Percentiles rank a stretch among this genome's conserved stretches.
Evolutionary conservation across 2,888 invertebrate species (phyloP).

Genomic region (Drosophila mulleri): DNA sequence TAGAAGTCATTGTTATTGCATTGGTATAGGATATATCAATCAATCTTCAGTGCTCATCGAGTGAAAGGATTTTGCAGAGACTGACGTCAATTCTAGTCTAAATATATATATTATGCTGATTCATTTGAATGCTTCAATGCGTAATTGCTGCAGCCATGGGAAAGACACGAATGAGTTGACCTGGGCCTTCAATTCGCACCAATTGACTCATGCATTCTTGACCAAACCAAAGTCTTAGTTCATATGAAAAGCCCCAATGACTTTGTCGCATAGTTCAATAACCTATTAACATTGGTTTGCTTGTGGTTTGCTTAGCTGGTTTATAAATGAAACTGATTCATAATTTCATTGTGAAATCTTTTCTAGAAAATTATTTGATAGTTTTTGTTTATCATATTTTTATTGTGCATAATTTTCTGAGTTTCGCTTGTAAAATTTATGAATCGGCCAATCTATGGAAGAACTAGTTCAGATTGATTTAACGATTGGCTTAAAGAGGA

Average conservation of each 20-base stretch:
- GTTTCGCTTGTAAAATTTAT: constrained; percentile 1
- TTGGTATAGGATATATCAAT: constrained; percentile 36
- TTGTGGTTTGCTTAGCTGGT: constrained; percentile 5
- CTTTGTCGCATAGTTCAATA: constrained; percentile 44
- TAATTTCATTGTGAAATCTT: constrained; percentile 31
- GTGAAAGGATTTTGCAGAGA: constrained; percentile 36
- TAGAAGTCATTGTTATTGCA: background rate
- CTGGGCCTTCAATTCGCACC: constrained; percentile 3
- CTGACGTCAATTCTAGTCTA: constrained; percentile 33
- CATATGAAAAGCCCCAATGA: constrained; percentile 24
- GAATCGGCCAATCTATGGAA: background rate
- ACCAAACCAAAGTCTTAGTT: background rate
- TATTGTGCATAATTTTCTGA: constrained; percentile 6
- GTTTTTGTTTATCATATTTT: background rate
- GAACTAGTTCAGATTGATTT: background rate
- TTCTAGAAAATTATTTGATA: constrained; percentile 7
- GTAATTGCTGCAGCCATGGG: constrained; percentile 25
- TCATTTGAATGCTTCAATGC: constrained; percentile 18
- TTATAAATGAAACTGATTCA: constrained; percentile 37
- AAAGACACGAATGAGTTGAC: constrained; percentile 31
- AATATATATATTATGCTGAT: constrained; percentile 24
- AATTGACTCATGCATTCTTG: constrained; percentile 44
- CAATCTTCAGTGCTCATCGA: constrained; percentile 36
- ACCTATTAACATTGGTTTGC: constrained; percentile 35
- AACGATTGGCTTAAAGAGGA: too few relatives aligned